Evolutionary conservation across 2,888 invertebrate genomes (phyloP).

Genomic region (Atethmia centrago): DNA sequence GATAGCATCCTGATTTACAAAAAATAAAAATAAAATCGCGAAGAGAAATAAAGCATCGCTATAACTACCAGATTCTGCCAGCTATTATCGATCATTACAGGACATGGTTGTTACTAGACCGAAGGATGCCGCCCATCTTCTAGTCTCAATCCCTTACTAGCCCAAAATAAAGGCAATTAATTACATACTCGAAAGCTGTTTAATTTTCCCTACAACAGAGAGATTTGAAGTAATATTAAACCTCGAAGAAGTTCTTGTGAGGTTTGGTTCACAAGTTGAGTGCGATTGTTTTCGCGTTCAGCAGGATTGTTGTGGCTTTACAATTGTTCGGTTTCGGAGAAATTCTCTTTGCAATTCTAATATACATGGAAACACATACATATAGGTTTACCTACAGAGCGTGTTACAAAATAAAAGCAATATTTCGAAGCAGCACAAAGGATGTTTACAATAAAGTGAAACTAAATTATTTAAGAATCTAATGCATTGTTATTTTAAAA

Average conservation of each 20-base stretch:
- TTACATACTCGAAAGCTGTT: slow-evolving; percentile 18
- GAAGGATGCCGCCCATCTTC: background rate
- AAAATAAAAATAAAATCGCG: background rate
- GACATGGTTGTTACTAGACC: background rate
- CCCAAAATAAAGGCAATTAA: background rate
- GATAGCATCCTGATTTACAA: background rate
- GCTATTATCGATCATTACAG: background rate
- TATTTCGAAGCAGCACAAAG: background rate
- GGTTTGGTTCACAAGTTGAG: slow-evolving; percentile 47
- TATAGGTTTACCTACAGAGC: background rate
- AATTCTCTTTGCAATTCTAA: slow-evolving; percentile 21
- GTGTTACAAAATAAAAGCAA: background rate
- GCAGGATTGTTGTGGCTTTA: slow-evolving; percentile 51
- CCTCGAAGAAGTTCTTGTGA: slow-evolving; percentile 46
- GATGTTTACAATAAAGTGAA: background rate
- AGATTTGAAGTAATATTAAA: slow-evolving; percentile 46
- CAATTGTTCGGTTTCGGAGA: slow-evolving; percentile 46
- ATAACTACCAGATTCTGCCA: background rate
- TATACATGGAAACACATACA: background rate
- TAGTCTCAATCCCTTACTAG: slow-evolving; percentile 2
- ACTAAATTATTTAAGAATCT: background rate
- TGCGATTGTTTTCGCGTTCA: slow-evolving; percentile 42
- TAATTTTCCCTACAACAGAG: slow-evolving; percentile 47
- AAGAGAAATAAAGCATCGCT: background rate
- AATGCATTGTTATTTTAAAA: background rate